Conservation (phyloP, 2,888 invertebrate species). For the Macrophya annulata region DNA sequence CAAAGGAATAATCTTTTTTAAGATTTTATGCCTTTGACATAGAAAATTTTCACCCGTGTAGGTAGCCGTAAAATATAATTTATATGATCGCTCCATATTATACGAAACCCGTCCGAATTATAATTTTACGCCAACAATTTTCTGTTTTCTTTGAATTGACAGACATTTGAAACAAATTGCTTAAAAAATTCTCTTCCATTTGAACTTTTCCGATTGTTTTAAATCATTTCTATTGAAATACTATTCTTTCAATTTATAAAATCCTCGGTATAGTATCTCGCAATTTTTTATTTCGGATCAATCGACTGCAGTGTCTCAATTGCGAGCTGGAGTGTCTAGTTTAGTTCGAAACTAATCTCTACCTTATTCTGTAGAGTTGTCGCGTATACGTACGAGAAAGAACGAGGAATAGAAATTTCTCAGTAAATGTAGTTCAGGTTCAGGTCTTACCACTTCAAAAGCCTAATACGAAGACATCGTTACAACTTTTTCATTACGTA, state of each 20-base stretch:
- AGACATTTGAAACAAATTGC: background rate
- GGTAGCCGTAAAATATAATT: background rate
- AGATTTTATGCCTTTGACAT: background rate
- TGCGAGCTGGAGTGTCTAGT: background rate
- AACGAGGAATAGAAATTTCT: background rate
- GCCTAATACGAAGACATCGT: background rate
- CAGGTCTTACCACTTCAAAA: conserved; percentile 5
- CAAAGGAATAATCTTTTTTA: background rate
- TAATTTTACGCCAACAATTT: background rate
- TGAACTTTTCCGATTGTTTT: background rate
- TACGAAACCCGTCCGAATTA: background rate
- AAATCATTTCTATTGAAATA: background rate
- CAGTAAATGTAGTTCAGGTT: conserved; percentile 4
- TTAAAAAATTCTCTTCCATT: background rate
- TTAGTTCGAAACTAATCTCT: conserved; percentile 29
- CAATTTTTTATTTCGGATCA: background rate
- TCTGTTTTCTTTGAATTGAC: background rate
- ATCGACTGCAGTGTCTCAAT: conserved; percentile 25
- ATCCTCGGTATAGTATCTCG: background rate
- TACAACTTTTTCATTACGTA: background rate
- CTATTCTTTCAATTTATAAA: background rate
- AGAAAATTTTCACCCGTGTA: background rate
- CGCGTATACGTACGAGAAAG: background rate
- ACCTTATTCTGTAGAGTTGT: conserved; percentile 1
- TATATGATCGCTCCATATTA: background rate